Evolutionary conservation across 2,113 vertebrate species (phyloP).

Genomic region (Hipposideros armiger): DNA sequence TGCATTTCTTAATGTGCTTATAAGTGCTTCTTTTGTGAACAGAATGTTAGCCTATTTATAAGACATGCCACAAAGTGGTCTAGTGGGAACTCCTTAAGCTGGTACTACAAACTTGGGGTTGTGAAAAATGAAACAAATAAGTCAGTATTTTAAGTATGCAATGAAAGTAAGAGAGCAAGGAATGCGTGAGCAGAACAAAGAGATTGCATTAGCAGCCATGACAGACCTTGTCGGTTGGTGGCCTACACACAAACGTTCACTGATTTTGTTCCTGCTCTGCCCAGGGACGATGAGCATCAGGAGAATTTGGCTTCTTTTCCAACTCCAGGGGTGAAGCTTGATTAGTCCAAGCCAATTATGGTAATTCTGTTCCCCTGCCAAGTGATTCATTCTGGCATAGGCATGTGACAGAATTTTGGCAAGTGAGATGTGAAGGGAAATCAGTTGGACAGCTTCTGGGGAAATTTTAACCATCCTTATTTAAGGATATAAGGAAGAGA

Average conservation of each 20-base stretch:
- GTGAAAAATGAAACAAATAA: slow-evolving; percentile 56
- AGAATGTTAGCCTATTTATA: slow-evolving; percentile 73
- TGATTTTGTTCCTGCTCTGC: slow-evolving; percentile 35
- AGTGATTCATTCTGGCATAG: slow-evolving; percentile 70
- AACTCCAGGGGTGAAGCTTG: slow-evolving; percentile 56
- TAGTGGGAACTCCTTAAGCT: slow-evolving; percentile 68
- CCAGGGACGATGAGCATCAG: slow-evolving; percentile 26
- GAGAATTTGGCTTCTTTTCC: slow-evolving; percentile 62
- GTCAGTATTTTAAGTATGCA: slow-evolving; percentile 14
- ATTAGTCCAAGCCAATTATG: slow-evolving; percentile 74
- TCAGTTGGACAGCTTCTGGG: slow-evolving; percentile 56
- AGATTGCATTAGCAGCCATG: neutral
- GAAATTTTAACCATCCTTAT: slow-evolving; percentile 30
- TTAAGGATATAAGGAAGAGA: slow-evolving; percentile 17
- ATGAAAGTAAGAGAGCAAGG: slow-evolving; percentile 14
- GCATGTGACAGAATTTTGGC: slow-evolving; percentile 69
- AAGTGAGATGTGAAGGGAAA: slow-evolving; percentile 39
- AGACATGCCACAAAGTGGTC: slow-evolving; percentile 56
- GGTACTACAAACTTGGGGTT: neutral
- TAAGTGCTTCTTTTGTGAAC: slow-evolving; percentile 75
- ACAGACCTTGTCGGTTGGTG: neutral
- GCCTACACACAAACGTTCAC: neutral
- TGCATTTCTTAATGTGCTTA: slow-evolving; percentile 68
- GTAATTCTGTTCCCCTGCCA: slow-evolving; percentile 47
- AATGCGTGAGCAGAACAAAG: slow-evolving; percentile 1